Base-by-base conservation (phyloP, 2,888 invertebrate species). In the Lacanobia wlatinum region DNA sequence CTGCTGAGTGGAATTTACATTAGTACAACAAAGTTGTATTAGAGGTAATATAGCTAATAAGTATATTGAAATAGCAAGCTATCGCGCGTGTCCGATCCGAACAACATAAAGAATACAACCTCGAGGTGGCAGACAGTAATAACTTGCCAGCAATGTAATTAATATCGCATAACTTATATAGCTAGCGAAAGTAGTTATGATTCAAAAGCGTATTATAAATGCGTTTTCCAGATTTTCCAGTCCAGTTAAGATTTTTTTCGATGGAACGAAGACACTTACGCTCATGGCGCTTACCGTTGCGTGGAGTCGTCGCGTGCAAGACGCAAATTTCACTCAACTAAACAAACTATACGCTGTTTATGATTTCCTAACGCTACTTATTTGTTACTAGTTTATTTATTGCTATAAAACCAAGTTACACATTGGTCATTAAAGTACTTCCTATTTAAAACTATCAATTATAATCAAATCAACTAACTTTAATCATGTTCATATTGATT, bases 101-200 rank as follows among this genome's bases (percentile, higher is more conserved):
- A 76, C 79, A 76, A 76, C 84, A 84, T 80, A 77, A 82, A 76
- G 61, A 55, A 56, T 60, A 28, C 58, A 43, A 59, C 67, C 63
- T 73, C 69, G 78, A 63, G 70, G 69, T 69, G 69, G 73, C 82
- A 79, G 80, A 83, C 88, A 83, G 82, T 78, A 87, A 84, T 83
- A 85, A 87, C 84, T 85, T 81, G 83, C 86, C 77, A 84, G 86
- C 89, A 78, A 81, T 87, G 87, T 88, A 93, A 93, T 93, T 92
- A 92, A 90, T 90, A 91, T 89, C 88, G 87, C 90, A 91, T 91
- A 90, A 90, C 86, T 88, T 78, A 88, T 89, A 87, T 88, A 87
- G 87, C 89, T 85, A 90, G 94, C 91, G 95, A 95, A 95, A 95
- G 94, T 93, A 93, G 91, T 91, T 90, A 89, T 89, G 90, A 92